Conservation (phyloP, 2,888 invertebrate species). For the Dasypolia templi region DNA sequence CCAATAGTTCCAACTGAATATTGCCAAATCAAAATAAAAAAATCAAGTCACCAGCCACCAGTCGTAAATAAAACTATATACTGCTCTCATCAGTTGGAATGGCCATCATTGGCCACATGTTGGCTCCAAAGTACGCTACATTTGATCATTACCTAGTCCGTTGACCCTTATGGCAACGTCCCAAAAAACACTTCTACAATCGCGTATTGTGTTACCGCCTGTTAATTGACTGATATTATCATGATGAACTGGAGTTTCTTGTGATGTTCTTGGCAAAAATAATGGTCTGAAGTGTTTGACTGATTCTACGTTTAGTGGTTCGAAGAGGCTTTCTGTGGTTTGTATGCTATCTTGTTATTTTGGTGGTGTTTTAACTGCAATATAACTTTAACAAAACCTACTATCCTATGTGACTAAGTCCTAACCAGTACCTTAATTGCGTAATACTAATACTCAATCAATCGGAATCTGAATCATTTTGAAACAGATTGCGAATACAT, state of each 20-base stretch:
- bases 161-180: conserved; percentile 67
- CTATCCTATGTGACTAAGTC: too few relatives aligned
- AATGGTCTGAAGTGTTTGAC: conserved; percentile 2
- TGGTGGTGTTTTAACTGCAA: background rate
- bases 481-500: too few relatives aligned
- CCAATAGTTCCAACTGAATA: background rate
- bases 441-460: too few relatives aligned
- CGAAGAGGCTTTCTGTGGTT: background rate
- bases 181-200: conserved; percentile 64
- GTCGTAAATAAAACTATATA: background rate
- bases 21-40: background rate
- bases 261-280: conserved; percentile 34
- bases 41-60: background rate
- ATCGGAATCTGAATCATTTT: too few relatives aligned
- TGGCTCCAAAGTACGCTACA: conserved; percentile 39
- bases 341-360: background rate
- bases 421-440: too few relatives aligned
- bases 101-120: conserved; percentile 35
- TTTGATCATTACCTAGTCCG: conserved; percentile 61
- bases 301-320: conserved; percentile 13
- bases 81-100: background rate
- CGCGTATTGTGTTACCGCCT: conserved; percentile 44
- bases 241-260: conserved; percentile 32
- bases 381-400: too few relatives aligned
- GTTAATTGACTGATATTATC: conserved; percentile 59